Evolutionary conservation across 2,888 invertebrate genomes (phyloP).

Genomic region (Xanthorhoe spadicearia): DNA sequence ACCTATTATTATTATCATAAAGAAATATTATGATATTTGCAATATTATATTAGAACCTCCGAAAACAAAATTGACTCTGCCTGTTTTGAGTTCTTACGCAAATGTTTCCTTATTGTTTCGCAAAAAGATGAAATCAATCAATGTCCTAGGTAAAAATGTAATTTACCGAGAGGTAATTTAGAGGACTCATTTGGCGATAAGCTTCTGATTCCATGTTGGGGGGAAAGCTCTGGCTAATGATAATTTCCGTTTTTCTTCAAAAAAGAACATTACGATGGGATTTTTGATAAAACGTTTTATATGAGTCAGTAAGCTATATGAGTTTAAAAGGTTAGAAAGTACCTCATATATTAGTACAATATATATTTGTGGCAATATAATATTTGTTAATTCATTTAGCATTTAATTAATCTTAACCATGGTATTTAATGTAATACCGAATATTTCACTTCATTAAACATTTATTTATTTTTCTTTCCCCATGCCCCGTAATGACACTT

Average conservation of each 20-base stretch:
- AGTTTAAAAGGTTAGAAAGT: no score
- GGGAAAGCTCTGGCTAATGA: conserved; percentile 38
- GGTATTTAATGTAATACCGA: no score
- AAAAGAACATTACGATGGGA: conserved; percentile 35
- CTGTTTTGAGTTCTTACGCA: conserved; percentile 17
- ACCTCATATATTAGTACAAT: no score
- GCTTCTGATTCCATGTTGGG: conserved; percentile 38
- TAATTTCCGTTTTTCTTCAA: conserved; percentile 34
- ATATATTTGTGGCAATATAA: background rate
- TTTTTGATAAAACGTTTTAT: conserved; percentile 1
- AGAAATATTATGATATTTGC: no score
- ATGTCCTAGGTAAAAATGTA: conserved; percentile 38
- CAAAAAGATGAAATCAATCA: conserved; percentile 39
- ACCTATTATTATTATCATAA: no score
- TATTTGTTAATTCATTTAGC: background rate
- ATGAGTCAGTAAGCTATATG: background rate
- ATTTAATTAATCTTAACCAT: no score
- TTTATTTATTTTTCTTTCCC: background rate
- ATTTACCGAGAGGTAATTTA: conserved; percentile 39
- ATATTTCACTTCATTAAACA: no score
- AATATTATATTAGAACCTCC: background rate
- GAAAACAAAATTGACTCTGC: background rate
- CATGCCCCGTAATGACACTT: conserved; percentile 28
- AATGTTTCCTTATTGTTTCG: conserved; percentile 33
- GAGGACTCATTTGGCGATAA: conserved; percentile 43